Evolutionary conservation across 2,888 invertebrate species (phyloP), one percentile per base, ranked within the genome.

Genomic region (Eupithecia pulchellata): DNA sequence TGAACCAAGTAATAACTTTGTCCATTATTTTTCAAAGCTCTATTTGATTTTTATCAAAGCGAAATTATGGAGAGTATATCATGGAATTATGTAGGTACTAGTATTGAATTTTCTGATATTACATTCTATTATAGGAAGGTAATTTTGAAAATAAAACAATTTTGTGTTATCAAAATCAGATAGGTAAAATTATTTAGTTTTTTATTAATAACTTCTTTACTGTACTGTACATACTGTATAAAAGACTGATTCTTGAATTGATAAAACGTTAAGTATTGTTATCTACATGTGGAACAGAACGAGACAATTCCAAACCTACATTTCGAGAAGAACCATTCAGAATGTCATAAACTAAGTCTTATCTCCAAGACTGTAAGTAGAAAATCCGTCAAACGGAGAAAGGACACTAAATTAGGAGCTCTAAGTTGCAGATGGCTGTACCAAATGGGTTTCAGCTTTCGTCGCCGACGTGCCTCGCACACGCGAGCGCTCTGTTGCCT

Each of bases 351-450:
- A 62, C 39, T 71, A 17, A 64, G 8, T 39, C 60, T 39, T 67
- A 64, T 8, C 17, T 20, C 36, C 14, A 60, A 30, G 67, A 13
- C 29, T 27, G 36, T 52, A 39, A 52, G 67, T 64, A 11, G n/a
- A 64, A 67, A 71, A 52, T 71, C 61, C 61, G 32, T 60, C 27
- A 58, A n/a, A 29, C 64, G 64, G 34, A 36, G 39, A 6, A 36
- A 55, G n/a, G 60, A 58, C 61, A 17, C 71, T 71, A 67, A 71
- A 71, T 69, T 71, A 71, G 66, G 55, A 55, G 66, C 27, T 64
- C 67, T 72, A 62, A 67, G 67, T 70, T 70, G 71, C 64, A 69
- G 67, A 66, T 69, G 71, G 47, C 65, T 68, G 67, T 58, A 64
- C 8, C 66, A 70, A 72, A 75, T 70, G 57, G 68, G 64, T 68